Evolutionary conservation across 30 jellyfish, hydroid and myxozoan genomes (phyloP), one percentile per base, ranked within the genome.

Genomic region (Catostylus mosaicus): DNA sequence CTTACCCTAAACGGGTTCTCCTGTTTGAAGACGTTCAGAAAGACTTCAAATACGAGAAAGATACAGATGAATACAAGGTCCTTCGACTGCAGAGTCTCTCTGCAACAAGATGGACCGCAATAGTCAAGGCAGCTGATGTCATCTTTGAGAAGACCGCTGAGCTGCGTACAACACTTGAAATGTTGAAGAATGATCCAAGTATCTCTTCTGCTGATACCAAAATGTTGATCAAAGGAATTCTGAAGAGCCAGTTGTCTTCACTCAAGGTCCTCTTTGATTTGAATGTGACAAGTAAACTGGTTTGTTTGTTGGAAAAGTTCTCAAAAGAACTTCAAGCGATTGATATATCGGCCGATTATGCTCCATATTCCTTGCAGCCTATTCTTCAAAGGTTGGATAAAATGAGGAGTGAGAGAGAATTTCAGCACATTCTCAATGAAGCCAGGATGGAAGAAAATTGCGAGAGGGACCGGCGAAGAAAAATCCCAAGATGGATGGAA

Each of bases 91-190:
- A 83, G 59, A 83, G 68, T 51, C 87, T 68, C 43, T 83, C 93
- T 3, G 81, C 86, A 16, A 68, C 93, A 37, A 83, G 93, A 57
- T 60, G 87, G 86, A 70, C 86, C 57, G 70, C 93, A 18, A 35
- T 81, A 71, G 87, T 71, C 45, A 83, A 54, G 67, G 93, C 93
- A 4, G 93, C 86, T 16, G 60, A 83, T 71, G 51, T 59, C 72
- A 46, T 83, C 81, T 45, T 83, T 56, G 80, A 69, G 38, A 83
- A 69, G 46, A 0, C 32, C 20, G 43, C 77, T 62, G 81, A 57
- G 70, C 60, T 65, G 72, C 46, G 52, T 6, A 51, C 76, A 83
- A 71, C 73, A n/a, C 68, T 69, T 31, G 73, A 60, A 71, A 18
- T 20, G 43, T 64, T 71, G 19, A 71, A 54, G 59, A 50, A 50